phyloP scores from a whole-genome alignment of 2,797 vertebrate genomes.

The Pseudomugil gertrudae region DNA sequence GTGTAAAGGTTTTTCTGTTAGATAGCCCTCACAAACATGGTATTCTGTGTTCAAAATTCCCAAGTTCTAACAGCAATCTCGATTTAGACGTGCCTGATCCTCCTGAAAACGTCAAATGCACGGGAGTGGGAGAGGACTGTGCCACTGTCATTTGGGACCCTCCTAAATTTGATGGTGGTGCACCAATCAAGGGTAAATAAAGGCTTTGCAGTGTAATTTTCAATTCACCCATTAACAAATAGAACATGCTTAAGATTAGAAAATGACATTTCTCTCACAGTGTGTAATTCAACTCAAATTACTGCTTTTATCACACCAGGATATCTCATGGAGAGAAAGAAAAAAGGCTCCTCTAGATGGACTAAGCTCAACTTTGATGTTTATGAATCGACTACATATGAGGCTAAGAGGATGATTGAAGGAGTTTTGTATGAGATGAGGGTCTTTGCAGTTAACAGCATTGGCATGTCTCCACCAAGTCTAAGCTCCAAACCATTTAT shows the following conservation, averaged over 20 bases:
- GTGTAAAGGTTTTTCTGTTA: conserved; percentile 38
- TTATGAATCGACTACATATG: conserved; percentile 81
- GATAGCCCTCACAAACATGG: background rate
- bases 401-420: conserved; percentile 93
- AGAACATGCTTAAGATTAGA: background rate
- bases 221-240: background rate
- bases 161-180: conserved; percentile 89
- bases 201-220: background rate
- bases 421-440: conserved; percentile 92
- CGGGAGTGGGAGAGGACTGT: conserved; percentile 87
- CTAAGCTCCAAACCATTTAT: conserved; percentile 91
- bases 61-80: conserved; percentile 8
- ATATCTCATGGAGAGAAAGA: conserved; percentile 93
- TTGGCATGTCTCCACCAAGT: conserved; percentile 88
- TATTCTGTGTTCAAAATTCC: background rate
- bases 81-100: conserved; percentile 88
- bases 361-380: conserved; percentile 93
- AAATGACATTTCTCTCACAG: background rate
- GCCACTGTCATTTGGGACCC: conserved; percentile 86
- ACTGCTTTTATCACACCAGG: conserved; percentile 74
- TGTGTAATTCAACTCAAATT: background rate
- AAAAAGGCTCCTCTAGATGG: conserved; percentile 92
- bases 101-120: conserved; percentile 86
- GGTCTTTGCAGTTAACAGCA: conserved; percentile 89
- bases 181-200: conserved; percentile 84